These are phyloP conservation scores for Pachyramphus minor DNA, from an alignment of 2,113 vertebrate genomes.

Conservation along the genomic window DNA sequence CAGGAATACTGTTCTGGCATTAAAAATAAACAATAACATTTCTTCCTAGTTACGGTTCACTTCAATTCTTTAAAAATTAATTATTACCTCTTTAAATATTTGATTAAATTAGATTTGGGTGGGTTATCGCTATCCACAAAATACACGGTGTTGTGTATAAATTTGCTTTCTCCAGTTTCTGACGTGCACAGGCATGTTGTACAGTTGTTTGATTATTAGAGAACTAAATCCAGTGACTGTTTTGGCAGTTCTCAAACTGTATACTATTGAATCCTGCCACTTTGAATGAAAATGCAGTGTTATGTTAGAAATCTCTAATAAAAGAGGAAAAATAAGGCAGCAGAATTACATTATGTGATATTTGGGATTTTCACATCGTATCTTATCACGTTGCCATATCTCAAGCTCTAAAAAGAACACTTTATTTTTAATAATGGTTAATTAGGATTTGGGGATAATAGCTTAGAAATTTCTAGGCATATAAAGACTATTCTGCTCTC, in stretches of 20 bases:
- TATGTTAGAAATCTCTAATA: slow-evolving; percentile 8
- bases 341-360: background rate
- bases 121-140: slow-evolving; percentile 67
- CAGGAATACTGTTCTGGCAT: slow-evolving; percentile 76
- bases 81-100: slow-evolving; percentile 80
- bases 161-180: slow-evolving; percentile 57
- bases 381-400: background rate
- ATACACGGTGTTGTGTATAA: slow-evolving; percentile 41
- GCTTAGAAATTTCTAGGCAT: background rate
- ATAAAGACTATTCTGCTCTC: background rate
- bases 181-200: slow-evolving; percentile 53
- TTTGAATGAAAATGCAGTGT: slow-evolving; percentile 40
- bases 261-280: background rate
- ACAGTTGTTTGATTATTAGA: slow-evolving; percentile 56
- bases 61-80: slow-evolving; percentile 82
- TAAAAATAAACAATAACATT: slow-evolving; percentile 80
- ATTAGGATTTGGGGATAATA: slow-evolving; percentile 53
- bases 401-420: background rate
- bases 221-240: slow-evolving; percentile 25
- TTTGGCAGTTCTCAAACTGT: slow-evolving; percentile 28
- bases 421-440: slow-evolving; percentile 51
- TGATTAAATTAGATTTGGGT: slow-evolving; percentile 79
- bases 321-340: background rate
- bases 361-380: background rate
- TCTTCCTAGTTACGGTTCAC: slow-evolving; percentile 72